Evolutionary conservation across 2,888 invertebrate species (phyloP).

Genomic region (Melanotus villosus): DNA sequence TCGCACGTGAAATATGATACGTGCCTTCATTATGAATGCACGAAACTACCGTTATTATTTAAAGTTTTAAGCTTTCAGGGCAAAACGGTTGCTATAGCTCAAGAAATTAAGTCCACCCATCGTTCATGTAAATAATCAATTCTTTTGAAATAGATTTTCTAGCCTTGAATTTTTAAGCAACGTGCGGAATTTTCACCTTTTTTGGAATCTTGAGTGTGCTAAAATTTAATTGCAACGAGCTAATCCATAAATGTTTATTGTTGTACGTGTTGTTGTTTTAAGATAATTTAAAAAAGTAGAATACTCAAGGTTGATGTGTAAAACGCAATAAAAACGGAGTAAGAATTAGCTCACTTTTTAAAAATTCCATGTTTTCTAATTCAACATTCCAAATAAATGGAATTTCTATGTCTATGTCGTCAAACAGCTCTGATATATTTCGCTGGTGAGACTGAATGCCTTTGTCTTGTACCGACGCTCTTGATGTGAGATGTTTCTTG

Average conservation of each 20-base stretch:
- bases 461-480: constrained; percentile 46
- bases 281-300: too few relatives aligned
- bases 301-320: constrained; percentile 6
- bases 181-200: too few relatives aligned
- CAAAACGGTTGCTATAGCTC: constrained; percentile 11
- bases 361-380: constrained; percentile 35
- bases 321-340: constrained; percentile 16
- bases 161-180: too few relatives aligned
- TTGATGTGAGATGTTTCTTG: constrained; percentile 38
- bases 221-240: too few relatives aligned
- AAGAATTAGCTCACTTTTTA: constrained; percentile 28
- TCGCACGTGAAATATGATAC: constrained; percentile 38
- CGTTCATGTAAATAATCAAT: too few relatives aligned
- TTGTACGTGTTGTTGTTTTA: neutral
- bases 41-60: constrained; percentile 35
- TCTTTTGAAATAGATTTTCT: too few relatives aligned
- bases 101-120: neutral
- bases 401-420: constrained; percentile 42
- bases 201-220: too few relatives aligned
- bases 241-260: constrained; percentile 3
- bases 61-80: constrained; percentile 2
- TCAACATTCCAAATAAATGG: constrained; percentile 45
- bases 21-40: constrained; percentile 32
- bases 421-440: constrained; percentile 44
- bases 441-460: constrained; percentile 37